Evolutionary conservation across 2,113 vertebrate genomes (phyloP), one percentile per base, ranked within the genome.

Genomic region (Gallinago jamesoni): DNA sequence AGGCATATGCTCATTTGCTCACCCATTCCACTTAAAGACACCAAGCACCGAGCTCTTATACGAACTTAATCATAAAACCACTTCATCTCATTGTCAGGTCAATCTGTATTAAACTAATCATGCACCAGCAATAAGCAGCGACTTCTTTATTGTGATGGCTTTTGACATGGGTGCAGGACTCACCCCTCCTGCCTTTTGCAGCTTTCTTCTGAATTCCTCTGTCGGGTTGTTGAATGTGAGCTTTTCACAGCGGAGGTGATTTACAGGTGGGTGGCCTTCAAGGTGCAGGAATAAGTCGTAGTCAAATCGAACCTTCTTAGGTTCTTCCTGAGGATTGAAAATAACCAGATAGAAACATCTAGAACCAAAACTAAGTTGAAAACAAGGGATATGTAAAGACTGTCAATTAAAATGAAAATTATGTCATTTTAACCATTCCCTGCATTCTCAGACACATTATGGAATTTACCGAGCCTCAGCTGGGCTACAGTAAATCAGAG

Each of bases 211-310:
- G 96, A 99, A 99, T 91, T 99, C 99, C 80, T 99, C 98, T 56
- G 99, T 99, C 24, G 99, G 99, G 97, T 99, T 99, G 97, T 99
- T 99, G 98, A 99, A 99, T 68, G 98, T 99, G 64, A 99, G 98
- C 95, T 99, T 99, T 98, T 99, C 99, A 96, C 99, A 99, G 94
- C 99, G 99, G 86, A 99, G 98, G 96, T 99, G 99, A 97, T 99
- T 99, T 97, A 99, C 99, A 96, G 99, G 99, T 92, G 99, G 99
- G 87, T 99, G 99, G 93, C 99, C 99, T 98, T 99, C 98, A 97
- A 99, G 98, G 97, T 99, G 99, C 97, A 99, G 98, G 97, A 99
- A 99, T 91, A 99, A 98, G 97, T 99, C 99, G 98, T 99, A 99
- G 97, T 99, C 99, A 97, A 99, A 99, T 74, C 98, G 98, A 91